These are phyloP conservation scores for Drosophila fulvimacula DNA, from an alignment of 2,888 invertebrate genomes.

Conservation along the genomic window DNA sequence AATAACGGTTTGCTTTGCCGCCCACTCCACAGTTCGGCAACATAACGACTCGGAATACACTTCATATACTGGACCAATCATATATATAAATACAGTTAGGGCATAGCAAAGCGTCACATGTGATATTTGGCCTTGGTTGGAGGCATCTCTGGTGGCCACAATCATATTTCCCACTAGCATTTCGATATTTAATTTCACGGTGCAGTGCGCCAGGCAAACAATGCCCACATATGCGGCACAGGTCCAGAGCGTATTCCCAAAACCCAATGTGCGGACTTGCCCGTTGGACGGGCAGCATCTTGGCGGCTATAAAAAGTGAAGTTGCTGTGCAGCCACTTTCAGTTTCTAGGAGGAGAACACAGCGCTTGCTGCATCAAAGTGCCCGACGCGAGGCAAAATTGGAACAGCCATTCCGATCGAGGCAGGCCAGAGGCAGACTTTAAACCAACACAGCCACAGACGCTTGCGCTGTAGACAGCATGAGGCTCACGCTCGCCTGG, in stretches of 20 bases:
- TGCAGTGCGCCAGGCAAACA: slow-evolving; percentile 78
- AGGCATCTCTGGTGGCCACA: slow-evolving; percentile 37
- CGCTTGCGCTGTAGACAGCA: slow-evolving; percentile 63
- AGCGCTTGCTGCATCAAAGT: slow-evolving; percentile 59
- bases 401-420: slow-evolving; percentile 58
- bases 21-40: not conserved
- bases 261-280: slow-evolving; percentile 46
- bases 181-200: slow-evolving; percentile 82
- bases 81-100: slow-evolving; percentile 1
- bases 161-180: slow-evolving; percentile 67
- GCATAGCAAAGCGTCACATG: slow-evolving; percentile 13
- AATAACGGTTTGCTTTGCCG: slow-evolving; percentile 21
- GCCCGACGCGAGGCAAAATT: slow-evolving; percentile 62
- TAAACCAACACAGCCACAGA: slow-evolving; percentile 14
- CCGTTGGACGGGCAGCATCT: slow-evolving; percentile 29
- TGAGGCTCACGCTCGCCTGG: slow-evolving; percentile 82
- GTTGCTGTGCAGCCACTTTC: slow-evolving; percentile 73
- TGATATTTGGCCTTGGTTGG: slow-evolving; percentile 1
- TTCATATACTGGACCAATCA: not conserved
- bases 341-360: slow-evolving; percentile 77
- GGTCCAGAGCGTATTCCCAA: slow-evolving; percentile 72
- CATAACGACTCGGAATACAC: slow-evolving; percentile 3
- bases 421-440: slow-evolving; percentile 41
- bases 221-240: slow-evolving; percentile 38
- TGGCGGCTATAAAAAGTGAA: slow-evolving; percentile 78